Percentiles rank a stretch among this genome's conserved stretches.
Conservation (phyloP, 1,140 invertebrate genomes). For the Euura saliciscinereae region DNA sequence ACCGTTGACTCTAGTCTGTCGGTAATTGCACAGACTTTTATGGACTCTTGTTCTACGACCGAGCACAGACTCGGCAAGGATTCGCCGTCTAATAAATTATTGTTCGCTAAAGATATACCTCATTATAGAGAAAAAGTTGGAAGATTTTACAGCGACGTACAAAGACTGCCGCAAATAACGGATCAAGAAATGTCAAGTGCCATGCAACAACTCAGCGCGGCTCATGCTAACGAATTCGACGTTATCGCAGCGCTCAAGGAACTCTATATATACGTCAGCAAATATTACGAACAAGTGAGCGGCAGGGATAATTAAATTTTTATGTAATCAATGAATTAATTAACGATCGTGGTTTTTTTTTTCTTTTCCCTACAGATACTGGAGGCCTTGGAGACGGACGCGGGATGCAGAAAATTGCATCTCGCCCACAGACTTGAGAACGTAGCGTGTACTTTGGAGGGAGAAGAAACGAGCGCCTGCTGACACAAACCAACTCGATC, state of each 20-base stretch:
- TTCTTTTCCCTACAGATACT: conserved; percentile 65
- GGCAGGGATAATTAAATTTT: conserved; percentile 14
- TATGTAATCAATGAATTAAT: conserved; percentile 8
- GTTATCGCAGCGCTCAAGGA: conserved; percentile 90
- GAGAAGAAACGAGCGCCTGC: conserved; percentile 67
- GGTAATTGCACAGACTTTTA: conserved; percentile 95
- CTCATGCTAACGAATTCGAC: conserved; percentile 88
- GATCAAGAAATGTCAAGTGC: conserved; percentile 91
- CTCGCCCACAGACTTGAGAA: conserved; percentile 88
- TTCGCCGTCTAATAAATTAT: conserved; percentile 92
- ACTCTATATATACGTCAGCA: conserved; percentile 92
- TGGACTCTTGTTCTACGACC: conserved; percentile 91
- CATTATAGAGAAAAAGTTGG: conserved; percentile 87
- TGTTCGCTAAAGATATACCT: conserved; percentile 94
- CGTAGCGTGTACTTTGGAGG: conserved; percentile 87
- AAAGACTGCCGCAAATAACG: conserved; percentile 83
- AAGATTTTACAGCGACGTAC: conserved; percentile 86
- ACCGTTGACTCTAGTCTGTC: conserved; percentile 92
- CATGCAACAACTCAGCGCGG: conserved; percentile 89
- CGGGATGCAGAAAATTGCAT: conserved; percentile 84
- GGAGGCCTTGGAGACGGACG: conserved; percentile 81
- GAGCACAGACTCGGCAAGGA: conserved; percentile 92
- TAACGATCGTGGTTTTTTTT: conserved; percentile 14
- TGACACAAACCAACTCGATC: conserved; percentile 51
- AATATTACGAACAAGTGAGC: conserved; percentile 90